Conservation (phyloP, 2,888 invertebrate species). For the Apamea monoglypha region DNA sequence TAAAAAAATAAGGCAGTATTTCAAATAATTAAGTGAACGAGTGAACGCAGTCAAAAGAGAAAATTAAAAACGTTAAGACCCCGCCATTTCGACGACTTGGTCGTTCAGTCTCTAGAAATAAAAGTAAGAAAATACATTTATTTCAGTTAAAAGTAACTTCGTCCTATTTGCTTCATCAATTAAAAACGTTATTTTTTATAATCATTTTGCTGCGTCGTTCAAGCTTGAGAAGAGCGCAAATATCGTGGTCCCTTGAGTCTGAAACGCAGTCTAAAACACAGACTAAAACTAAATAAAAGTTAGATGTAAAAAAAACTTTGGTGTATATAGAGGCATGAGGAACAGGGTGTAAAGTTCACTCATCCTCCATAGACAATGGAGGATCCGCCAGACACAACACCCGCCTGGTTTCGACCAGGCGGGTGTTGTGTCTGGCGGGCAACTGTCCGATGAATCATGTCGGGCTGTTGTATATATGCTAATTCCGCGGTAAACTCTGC, state of each 20-base stretch:
- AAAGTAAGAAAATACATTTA: slow-evolving; percentile 12
- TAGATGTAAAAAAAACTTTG: neutral
- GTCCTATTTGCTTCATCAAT: slow-evolving; percentile 15
- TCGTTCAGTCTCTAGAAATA: neutral
- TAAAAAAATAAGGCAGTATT: neutral
- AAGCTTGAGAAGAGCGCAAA: neutral
- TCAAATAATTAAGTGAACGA: neutral
- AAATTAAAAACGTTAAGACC: slow-evolving; percentile 3
- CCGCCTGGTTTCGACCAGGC: too few relatives aligned
- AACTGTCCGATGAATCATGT: too few relatives aligned
- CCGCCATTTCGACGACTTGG: neutral
- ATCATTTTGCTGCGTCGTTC: neutral
- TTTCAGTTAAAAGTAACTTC: neutral
- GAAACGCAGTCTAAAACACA: too few relatives aligned
- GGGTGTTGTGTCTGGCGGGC: too few relatives aligned
- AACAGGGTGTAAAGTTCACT: too few relatives aligned
- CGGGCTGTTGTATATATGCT: too few relatives aligned
- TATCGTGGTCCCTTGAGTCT: slow-evolving; percentile 2
- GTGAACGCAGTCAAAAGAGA: slow-evolving; percentile 19
- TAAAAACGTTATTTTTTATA: slow-evolving; percentile 25
- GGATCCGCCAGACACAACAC: too few relatives aligned
- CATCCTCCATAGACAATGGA: too few relatives aligned
- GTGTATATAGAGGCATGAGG: neutral
- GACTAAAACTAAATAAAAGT: neutral
- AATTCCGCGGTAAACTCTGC: too few relatives aligned